A percentile compares a stretch with the other conserved stretches of the same genome.
These are phyloP conservation scores for Nephrotoma appendiculata DNA, from an alignment of 2,888 invertebrate species.

Conservation along the genomic window DNA sequence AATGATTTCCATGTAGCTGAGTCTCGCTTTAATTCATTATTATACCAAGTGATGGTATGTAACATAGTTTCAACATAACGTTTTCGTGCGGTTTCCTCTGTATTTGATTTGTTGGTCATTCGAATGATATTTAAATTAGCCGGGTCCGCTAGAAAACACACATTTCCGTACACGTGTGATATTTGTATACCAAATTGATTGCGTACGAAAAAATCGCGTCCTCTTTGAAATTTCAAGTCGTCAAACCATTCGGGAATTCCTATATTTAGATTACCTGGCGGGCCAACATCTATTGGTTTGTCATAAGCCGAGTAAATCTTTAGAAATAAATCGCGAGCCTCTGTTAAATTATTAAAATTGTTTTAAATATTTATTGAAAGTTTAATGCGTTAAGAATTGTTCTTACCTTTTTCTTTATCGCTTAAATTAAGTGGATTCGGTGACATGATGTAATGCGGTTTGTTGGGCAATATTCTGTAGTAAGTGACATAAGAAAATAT, in stretches of 20 bases:
- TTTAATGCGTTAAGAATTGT: not conserved
- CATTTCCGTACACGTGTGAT: not conserved
- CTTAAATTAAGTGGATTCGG: not conserved
- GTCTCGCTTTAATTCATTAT: not conserved
- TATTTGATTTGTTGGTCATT: not conserved
- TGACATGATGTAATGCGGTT: not conserved
- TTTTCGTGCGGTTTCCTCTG: not conserved
- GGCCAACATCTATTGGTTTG: not conserved
- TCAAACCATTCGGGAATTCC: not conserved
- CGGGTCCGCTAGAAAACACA: not conserved
- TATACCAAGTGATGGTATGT: not conserved
- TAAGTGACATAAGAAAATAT: too few species aligned
- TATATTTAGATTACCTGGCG: not conserved
- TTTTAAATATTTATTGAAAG: not conserved
- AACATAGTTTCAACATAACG: not conserved
- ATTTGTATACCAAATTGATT: not conserved
- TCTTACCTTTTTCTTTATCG: not conserved
- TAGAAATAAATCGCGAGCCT: not conserved
- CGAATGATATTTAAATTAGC: not conserved
- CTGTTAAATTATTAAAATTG: not conserved
- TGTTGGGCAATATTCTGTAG: too few species aligned
- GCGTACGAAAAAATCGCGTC: not conserved
- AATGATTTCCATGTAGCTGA: constrained; percentile 45
- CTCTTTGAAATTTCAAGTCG: not conserved
- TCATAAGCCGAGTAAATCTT: not conserved